Evolutionary conservation across 2,888 invertebrate genomes (phyloP).

Genomic region (Thymelicus lineola): DNA sequence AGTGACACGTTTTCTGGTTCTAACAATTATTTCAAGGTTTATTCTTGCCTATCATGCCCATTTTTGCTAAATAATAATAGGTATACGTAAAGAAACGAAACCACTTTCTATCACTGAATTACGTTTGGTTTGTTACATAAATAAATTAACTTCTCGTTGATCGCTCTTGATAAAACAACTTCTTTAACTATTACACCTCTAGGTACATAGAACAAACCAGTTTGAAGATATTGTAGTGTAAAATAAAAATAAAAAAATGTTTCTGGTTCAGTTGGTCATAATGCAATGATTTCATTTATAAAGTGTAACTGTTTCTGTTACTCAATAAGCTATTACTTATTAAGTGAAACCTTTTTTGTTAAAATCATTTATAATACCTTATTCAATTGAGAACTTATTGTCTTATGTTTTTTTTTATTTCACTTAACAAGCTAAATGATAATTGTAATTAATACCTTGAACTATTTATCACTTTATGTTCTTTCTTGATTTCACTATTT

Average conservation of each 20-base stretch:
- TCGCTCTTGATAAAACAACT: neutral
- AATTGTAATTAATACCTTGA: neutral
- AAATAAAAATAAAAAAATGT: neutral
- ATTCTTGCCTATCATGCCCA: too few species aligned
- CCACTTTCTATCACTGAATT: too few species aligned
- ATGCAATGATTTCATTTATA: too few species aligned
- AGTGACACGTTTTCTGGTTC: too few species aligned
- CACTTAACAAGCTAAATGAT: neutral
- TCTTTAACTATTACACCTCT: slow-evolving; percentile 10
- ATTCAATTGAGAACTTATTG: neutral
- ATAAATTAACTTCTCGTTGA: neutral
- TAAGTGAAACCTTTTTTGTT: too few species aligned
- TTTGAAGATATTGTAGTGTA: slow-evolving; percentile 18
- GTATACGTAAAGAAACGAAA: too few species aligned
- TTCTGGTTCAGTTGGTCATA: neutral
- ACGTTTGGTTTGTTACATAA: too few species aligned
- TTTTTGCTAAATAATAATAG: too few species aligned
- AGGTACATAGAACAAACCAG: slow-evolving; percentile 17
- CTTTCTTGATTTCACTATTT: too few species aligned
- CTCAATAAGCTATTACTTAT: too few species aligned
- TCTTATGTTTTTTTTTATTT: neutral
- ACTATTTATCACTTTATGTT: neutral
- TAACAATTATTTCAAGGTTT: too few species aligned
- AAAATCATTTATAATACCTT: neutral
- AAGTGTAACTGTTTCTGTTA: too few species aligned